Percentiles rank a stretch among this genome's conserved stretches.
Evolutionary conservation across 2,888 invertebrate species (phyloP).

Genomic region (Cistogaster globosa): DNA sequence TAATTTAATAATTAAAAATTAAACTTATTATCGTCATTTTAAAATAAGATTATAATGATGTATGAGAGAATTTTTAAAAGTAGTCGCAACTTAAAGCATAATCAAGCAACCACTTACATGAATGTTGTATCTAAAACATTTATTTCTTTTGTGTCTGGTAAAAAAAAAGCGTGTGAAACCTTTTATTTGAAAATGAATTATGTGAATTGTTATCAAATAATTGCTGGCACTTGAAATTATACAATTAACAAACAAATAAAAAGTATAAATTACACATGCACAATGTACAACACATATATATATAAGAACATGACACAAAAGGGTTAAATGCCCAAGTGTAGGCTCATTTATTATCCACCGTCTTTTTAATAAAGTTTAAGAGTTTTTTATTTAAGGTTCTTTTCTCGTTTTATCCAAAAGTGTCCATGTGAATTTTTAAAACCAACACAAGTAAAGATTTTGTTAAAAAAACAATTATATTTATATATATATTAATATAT

Average conservation of each 20-base stretch:
- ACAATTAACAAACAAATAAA: constrained; percentile 79
- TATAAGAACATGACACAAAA: constrained; percentile 62
- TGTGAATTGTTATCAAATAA: constrained; percentile 82
- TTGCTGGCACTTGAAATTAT: constrained; percentile 80
- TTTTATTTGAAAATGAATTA: constrained; percentile 53
- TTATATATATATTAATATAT: too few species aligned
- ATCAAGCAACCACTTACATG: constrained; percentile 37
- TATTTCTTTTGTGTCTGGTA: background rate
- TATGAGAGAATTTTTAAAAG: constrained; percentile 7
- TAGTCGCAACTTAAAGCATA: background rate
- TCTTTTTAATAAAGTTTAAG: constrained; percentile 32
- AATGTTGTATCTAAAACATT: constrained; percentile 21
- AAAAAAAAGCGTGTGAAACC: constrained; percentile 26
- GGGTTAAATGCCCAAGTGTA: constrained; percentile 71
- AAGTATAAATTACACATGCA: constrained; percentile 23
- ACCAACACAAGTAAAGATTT: constrained; percentile 28
- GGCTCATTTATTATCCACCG: constrained; percentile 59
- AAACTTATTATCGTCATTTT: background rate
- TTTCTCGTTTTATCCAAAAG: constrained; percentile 32
- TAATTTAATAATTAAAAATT: too few species aligned
- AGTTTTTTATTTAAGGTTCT: constrained; percentile 22
- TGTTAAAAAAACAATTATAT: constrained; percentile 14
- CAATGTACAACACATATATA: background rate
- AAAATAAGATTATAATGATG: background rate
- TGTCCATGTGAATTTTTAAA: constrained; percentile 36